Base-by-base conservation (phyloP, 2,888 invertebrate genomes). In the Heteropelma amictum region DNA sequence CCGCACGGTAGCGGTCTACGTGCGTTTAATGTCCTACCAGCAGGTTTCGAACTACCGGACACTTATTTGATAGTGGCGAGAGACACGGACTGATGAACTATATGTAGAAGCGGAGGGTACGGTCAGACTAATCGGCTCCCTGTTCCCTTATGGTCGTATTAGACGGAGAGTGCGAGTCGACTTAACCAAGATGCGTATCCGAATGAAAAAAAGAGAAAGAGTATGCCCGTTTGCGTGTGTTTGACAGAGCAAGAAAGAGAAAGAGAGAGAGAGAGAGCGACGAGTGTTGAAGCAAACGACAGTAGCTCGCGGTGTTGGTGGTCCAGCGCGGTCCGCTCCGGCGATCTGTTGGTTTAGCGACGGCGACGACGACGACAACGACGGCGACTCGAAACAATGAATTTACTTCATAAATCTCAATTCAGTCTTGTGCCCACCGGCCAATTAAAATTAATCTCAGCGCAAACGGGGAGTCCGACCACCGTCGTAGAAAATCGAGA, bases 361-460 rank as follows among this genome's bases (percentile, higher is more conserved):
- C 38, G 35, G n/a, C 54, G 33, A 30, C 42, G 61, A 63, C 54
- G 63, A 60, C 70, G 71, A 65, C 78, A 77, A 73, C 77, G 69
- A 80, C 79, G 80, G 77, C 79, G 80, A 84, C 82, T 85, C 85
- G 82, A 86, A 87, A 88, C 88, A 88, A 88, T 87, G 87, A 88
- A 88, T 88, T 88, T 88, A 87, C 87, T 88, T 88, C 88, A 88
- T 88, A 88, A 88, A 88, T 88, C 88, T 87, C 85, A 88, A 88
- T 88, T 88, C 86, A 87, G 80, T 79, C 78, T 81, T 83, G 65
- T 75, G 82, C 81, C 84, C 82, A 82, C 81, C 80, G 81, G 80
- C 84, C 88, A 87, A 88, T 88, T 88, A 88, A 88, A 86, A 84
- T 87, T 85, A 85, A 87, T 87, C 84, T 84, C 81, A 67, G 65